Evolutionary conservation across 2,113 vertebrate genomes (phyloP), one percentile per base, ranked within the genome.

Genomic region (Neogobius melanostomus): DNA sequence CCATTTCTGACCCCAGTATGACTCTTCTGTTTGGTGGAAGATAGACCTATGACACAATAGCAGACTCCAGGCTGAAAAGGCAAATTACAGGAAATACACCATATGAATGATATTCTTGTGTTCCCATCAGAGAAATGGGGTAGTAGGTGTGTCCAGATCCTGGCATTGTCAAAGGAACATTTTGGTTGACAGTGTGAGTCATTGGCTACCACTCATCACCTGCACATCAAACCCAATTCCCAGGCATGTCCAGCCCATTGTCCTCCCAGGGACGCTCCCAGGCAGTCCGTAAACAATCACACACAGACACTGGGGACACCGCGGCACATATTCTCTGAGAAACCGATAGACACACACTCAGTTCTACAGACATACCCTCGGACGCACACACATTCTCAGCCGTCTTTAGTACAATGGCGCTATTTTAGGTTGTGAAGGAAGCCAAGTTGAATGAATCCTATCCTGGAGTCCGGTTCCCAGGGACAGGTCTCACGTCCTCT

Each of bases 351-450:
- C 66, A 72, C 51, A 65, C 52, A 69, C 51, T 64, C 16, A 63
- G n/a, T 36, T 36, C 82, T 51, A 57, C 50, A 75, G 53, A 74
- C 45, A 74, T 52, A 69, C 54, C 72, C 10, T 56, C 17, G 72
- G 45, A 76, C 90, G 94, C 94, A 92, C 91, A 91, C 93, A 94
- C 93, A 94, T 94, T 95, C 94, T 95, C 93, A 91, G 94, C 94
- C 93, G 90, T 93, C 92, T 94, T 94, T 93, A 95, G 96, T 93
- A 99, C 98, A 99, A 99, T 98, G 94, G 95, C 92, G 94, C 96
- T 99, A 99, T 99, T 99, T 99, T 97, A 94, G 95, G 95, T 92
- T 76, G 93, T 91, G 94, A 93, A 98, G 98, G 98, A 99, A 99
- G 94, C 93, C 87, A 88, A 96, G 93, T 97, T 98, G 97, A 98